Conservation (phyloP, 2,888 invertebrate species). For the Lasius fuliginosus region DNA sequence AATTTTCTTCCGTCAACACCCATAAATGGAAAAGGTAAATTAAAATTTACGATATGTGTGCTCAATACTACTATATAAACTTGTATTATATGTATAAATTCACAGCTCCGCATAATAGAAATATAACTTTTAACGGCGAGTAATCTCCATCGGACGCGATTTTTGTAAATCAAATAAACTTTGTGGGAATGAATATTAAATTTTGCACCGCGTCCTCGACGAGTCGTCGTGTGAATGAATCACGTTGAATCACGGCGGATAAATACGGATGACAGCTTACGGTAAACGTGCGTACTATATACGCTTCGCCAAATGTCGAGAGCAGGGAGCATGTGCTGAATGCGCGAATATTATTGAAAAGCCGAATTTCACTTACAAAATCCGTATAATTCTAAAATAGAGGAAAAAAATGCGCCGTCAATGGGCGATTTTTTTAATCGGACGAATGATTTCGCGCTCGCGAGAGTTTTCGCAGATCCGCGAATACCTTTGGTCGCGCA, state of each 20-base stretch:
- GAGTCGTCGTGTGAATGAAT: constrained; percentile 26
- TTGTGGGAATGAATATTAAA: not conserved
- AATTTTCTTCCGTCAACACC: not conserved
- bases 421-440: constrained; percentile 44
- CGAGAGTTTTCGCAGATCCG: not conserved
- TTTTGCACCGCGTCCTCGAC: constrained; percentile 15
- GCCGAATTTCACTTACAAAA: not conserved
- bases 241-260: constrained; percentile 19
- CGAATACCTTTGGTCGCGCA: not conserved
- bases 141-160: not conserved
- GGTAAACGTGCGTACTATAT: not conserved
- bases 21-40: not conserved
- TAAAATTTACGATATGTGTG: not conserved
- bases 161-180: constrained; percentile 23
- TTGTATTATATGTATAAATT: constrained; percentile 8
- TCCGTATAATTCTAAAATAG: constrained; percentile 9
- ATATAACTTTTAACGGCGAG: not conserved
- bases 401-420: not conserved
- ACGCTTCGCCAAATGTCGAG: not conserved
- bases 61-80: not conserved
- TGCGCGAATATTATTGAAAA: constrained; percentile 23
- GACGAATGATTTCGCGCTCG: constrained; percentile 24
- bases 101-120: not conserved
- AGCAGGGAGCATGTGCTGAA: not conserved
- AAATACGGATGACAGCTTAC: constrained; percentile 43